Percentiles rank a stretch among this genome's conserved stretches.
Evolutionary conservation across 2,888 invertebrate genomes (phyloP).

Genomic region (Lamellibrachia columna): DNA sequence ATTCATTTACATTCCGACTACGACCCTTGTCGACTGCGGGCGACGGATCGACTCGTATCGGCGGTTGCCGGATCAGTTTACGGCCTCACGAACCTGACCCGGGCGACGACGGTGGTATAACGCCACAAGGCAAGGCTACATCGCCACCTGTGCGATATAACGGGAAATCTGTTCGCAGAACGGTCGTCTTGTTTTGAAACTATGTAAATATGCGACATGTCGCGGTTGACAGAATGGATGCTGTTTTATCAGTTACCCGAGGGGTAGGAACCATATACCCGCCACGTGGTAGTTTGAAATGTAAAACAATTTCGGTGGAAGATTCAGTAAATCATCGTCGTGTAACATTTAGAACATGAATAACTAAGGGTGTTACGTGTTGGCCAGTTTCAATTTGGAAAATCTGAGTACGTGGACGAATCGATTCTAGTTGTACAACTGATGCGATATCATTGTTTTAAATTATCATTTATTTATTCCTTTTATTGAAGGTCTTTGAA

Average conservation of each 20-base stretch:
- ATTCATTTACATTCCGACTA: background rate
- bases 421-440: background rate
- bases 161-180: too few relatives aligned
- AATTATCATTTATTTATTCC: background rate
- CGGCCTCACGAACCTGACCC: background rate
- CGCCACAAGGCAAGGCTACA: too few relatives aligned
- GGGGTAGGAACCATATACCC: background rate
- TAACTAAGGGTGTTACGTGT: background rate
- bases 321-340: background rate
- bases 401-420: background rate
- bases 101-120: background rate
- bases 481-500: background rate
- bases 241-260: background rate
- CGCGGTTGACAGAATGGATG: background rate
- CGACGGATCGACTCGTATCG: background rate
- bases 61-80: background rate
- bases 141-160: too few relatives aligned
- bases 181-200: too few relatives aligned
- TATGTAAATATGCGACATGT: too few relatives aligned
- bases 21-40: background rate
- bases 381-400: background rate
- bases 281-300: background rate
- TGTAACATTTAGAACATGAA: background rate
- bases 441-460: background rate
- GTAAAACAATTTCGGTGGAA: background rate